A percentile compares a stretch with the other conserved stretches of the same genome.
These are phyloP conservation scores for Zaprionus ghesquierei DNA, from an alignment of 1,140 invertebrate genomes.

Conservation along the genomic window DNA sequence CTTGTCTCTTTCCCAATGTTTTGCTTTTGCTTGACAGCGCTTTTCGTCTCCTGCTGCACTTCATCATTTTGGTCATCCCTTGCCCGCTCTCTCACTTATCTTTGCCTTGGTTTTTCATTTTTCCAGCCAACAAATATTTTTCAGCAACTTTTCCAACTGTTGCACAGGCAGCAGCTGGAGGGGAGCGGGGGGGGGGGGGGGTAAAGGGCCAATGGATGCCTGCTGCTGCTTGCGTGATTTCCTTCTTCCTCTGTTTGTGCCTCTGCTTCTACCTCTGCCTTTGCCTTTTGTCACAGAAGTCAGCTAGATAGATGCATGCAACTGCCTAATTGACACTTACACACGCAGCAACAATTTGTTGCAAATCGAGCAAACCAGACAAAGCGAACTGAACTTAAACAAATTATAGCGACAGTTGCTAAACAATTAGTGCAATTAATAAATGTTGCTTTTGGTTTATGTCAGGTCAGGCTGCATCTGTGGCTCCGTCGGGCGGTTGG, in stretches of 20 bases:
- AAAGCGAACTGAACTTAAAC: background rate
- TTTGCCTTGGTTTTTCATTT: constrained; percentile 47
- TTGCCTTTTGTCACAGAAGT: constrained; percentile 31
- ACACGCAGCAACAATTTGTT: constrained; percentile 24
- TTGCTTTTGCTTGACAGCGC: background rate
- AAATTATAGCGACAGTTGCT: background rate
- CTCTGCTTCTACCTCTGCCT: background rate
- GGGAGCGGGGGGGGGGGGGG: background rate
- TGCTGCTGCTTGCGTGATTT: constrained; percentile 70
- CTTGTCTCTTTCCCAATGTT: background rate
- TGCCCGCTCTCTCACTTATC: constrained; percentile 6
- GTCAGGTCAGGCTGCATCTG: background rate
- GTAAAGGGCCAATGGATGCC: background rate
- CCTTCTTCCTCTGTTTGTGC: constrained; percentile 25
- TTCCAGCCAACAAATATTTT: constrained; percentile 58
- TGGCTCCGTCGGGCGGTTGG: background rate
- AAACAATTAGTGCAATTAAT: background rate
- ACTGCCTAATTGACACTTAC: constrained; percentile 35
- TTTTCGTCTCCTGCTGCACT: background rate
- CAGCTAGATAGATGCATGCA: constrained; percentile 58
- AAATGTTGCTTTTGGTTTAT: background rate
- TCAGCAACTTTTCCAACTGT: constrained; percentile 59
- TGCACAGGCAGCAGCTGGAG: constrained; percentile 24
- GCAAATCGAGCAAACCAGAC: background rate
- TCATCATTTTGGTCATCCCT: too few species aligned